Conservation (phyloP, 2,888 invertebrate species). For the Amphipoea lucens region DNA sequence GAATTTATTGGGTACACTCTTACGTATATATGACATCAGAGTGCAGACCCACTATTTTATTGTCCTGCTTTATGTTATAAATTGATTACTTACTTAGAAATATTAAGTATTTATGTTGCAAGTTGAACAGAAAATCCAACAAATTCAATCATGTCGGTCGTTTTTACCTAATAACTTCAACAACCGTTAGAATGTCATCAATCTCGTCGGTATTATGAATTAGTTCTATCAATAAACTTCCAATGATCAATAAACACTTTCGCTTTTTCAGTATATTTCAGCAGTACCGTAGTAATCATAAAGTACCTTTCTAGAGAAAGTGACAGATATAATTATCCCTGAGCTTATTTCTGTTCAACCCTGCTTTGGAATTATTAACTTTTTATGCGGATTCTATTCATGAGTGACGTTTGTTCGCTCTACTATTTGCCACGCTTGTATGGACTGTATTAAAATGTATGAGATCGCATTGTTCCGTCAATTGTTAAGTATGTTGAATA, state of each 20-base stretch:
- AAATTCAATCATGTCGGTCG: conserved; percentile 48
- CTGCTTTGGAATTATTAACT: conserved; percentile 38
- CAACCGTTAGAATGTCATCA: conserved; percentile 38
- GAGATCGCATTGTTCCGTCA: conserved; percentile 78
- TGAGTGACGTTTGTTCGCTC: conserved; percentile 66
- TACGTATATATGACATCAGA: conserved; percentile 17
- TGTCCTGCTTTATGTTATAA: conserved; percentile 11
- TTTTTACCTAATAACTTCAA: conserved; percentile 11
- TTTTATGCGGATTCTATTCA: conserved; percentile 45
- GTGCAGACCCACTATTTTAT: neutral
- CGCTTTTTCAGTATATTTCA: conserved; percentile 35
- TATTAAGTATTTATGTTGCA: conserved; percentile 29
- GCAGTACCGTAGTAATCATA: conserved; percentile 10
- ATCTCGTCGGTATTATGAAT: conserved; percentile 21
- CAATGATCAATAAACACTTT: conserved; percentile 44
- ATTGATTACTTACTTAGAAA: conserved; percentile 24
- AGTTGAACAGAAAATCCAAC: conserved; percentile 35
- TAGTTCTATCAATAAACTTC: conserved; percentile 27
- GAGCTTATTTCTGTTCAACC: conserved; percentile 28
- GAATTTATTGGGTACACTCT: conserved; percentile 9
- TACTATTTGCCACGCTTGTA: conserved; percentile 74
- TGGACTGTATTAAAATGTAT: conserved; percentile 80
- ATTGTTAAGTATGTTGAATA: conserved; percentile 75
- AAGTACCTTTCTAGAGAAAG: conserved; percentile 36
- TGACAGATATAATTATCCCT: conserved; percentile 34